Conservation (phyloP, 35 echinoderm and acorn worm genomes). For the Apostichopus japonicus region DNA sequence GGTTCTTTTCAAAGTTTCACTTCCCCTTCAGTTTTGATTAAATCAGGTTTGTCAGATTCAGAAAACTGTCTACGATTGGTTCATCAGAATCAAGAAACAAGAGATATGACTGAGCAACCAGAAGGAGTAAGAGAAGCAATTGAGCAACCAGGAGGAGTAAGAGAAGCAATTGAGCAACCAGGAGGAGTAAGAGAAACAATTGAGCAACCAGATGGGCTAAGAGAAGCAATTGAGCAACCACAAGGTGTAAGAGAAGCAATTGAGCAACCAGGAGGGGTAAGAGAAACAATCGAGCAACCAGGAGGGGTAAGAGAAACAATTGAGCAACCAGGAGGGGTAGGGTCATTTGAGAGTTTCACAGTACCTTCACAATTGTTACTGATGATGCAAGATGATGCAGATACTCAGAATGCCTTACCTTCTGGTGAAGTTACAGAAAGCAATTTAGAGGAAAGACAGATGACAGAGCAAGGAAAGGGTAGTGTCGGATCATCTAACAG, state of each 20-base stretch:
- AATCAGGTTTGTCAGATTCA: background rate
- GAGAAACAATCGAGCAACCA: background rate
- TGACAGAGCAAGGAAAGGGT: background rate
- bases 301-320: background rate
- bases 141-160: no score
- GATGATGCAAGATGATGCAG: background rate
- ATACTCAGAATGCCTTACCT: background rate
- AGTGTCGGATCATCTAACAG: no score
- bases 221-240: no score
- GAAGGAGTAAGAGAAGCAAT: no score
- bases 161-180: no score
- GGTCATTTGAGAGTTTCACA: background rate
- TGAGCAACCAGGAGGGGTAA: no score
- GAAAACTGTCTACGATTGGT: background rate
- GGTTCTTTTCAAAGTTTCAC: constrained; percentile 54
- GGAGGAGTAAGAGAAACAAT: no score
- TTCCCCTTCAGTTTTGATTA: constrained; percentile 18
- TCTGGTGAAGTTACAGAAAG: background rate
- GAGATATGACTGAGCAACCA: no score
- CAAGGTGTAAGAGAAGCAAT: no score
- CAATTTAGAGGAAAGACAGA: background rate
- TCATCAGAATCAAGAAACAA: background rate
- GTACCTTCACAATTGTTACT: background rate
- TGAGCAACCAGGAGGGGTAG: background rate
- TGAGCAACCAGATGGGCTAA: no score